These are phyloP conservation scores for Coturnix japonica DNA, from an alignment of 2,113 vertebrate species.

Conservation along the genomic window DNA sequence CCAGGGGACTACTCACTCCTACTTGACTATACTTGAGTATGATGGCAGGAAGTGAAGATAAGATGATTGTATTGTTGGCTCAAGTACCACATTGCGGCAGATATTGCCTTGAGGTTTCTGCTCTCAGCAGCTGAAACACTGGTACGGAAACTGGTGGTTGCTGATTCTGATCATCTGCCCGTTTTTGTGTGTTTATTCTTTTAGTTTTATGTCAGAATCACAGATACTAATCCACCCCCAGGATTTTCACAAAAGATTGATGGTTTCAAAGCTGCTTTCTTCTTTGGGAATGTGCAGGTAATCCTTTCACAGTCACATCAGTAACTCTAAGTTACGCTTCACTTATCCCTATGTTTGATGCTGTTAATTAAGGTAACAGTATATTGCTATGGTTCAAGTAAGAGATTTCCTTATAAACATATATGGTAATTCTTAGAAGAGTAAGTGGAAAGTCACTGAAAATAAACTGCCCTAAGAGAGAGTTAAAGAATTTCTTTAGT, in stretches of 20 bases:
- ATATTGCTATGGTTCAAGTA: not conserved
- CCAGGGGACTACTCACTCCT: not conserved
- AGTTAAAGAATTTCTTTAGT: not conserved
- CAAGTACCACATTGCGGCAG: not conserved
- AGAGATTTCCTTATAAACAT: not conserved
- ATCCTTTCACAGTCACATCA: not conserved
- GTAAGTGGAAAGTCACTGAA: not conserved
- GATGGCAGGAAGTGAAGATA: conserved; percentile 11
- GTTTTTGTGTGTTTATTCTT: not conserved
- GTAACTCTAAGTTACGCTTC: not conserved
- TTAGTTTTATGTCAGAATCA: not conserved
- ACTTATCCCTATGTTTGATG: not conserved
- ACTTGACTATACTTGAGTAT: not conserved
- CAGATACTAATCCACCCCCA: not conserved
- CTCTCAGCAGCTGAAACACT: not conserved
- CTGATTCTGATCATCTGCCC: not conserved
- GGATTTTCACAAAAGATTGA: not conserved
- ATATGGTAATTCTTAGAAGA: not conserved
- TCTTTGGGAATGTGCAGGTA: not conserved
- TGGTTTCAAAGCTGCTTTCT: not conserved
- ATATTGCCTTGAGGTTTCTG: conserved; percentile 2
- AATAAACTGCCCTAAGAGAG: not conserved
- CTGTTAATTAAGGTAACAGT: not conserved
- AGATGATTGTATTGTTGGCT: conserved; percentile 9
- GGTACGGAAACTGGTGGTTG: rapidly evolving